These are phyloP conservation scores for Rhingia rostrata DNA, from an alignment of 2,888 invertebrate genomes.

Conservation along the genomic window DNA sequence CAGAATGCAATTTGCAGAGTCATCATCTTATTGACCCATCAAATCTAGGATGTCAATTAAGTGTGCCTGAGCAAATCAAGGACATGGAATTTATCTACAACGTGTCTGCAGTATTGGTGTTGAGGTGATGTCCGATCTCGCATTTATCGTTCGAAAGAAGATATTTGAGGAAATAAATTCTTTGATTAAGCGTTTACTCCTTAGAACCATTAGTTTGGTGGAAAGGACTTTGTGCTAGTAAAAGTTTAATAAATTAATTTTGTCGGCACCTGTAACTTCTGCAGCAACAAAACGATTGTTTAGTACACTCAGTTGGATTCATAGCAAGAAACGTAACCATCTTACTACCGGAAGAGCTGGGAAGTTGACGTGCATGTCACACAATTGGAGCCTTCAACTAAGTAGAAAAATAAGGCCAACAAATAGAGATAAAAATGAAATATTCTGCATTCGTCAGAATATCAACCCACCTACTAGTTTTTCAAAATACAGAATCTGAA, in stretches of 20 bases:
- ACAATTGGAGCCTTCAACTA: constrained; percentile 50
- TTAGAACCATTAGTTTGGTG: constrained; percentile 3
- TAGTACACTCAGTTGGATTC: constrained; percentile 76
- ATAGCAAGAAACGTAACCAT: constrained; percentile 76
- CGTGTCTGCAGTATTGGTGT: constrained; percentile 1
- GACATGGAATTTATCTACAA: constrained; percentile 15
- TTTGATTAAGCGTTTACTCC: constrained; percentile 12
- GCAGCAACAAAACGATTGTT: constrained; percentile 77
- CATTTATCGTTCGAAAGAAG: constrained; percentile 9
- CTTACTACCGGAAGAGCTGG: constrained; percentile 74
- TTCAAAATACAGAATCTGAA: not conserved
- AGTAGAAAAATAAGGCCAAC: not conserved
- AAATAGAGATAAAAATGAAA: not conserved
- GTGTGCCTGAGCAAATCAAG: constrained; percentile 14
- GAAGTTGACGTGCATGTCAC: constrained; percentile 72
- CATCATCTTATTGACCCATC: constrained; percentile 1
- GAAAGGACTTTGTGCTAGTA: constrained; percentile 19
- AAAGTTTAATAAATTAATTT: constrained; percentile 73
- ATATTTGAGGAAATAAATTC: constrained; percentile 18
- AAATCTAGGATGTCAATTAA: constrained; percentile 11
- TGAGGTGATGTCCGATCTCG: constrained; percentile 8
- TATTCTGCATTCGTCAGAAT: not conserved
- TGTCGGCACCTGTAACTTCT: constrained; percentile 75
- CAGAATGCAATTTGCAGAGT: constrained; percentile 17
- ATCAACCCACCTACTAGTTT: not conserved